These are phyloP conservation scores for Cottus gobio DNA, from an alignment of 2,113 vertebrate genomes.

Conservation along the genomic window DNA sequence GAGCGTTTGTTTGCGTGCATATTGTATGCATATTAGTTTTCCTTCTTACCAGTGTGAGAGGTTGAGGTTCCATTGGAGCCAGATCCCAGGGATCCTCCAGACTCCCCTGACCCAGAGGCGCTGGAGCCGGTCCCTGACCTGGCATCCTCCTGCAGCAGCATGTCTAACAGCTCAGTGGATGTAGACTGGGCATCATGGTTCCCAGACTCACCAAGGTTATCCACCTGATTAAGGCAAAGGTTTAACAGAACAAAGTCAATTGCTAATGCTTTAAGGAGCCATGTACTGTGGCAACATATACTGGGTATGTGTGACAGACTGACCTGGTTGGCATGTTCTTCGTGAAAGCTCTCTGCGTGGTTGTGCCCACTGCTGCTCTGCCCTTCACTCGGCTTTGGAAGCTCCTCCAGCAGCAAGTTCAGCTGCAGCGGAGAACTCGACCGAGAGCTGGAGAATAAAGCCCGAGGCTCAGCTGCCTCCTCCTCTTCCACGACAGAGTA, in stretches of 20 bases:
- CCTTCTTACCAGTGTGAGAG: constrained; percentile 78
- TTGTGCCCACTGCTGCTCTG: constrained; percentile 62
- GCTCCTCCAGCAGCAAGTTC: constrained; percentile 88
- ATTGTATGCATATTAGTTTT: neutral
- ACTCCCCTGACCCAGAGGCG: constrained; percentile 81
- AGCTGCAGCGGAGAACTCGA: constrained; percentile 91
- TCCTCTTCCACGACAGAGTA: constrained; percentile 68
- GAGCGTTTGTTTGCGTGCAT: neutral
- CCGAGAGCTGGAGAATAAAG: constrained; percentile 82
- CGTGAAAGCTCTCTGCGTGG: constrained; percentile 70
- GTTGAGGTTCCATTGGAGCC: constrained; percentile 80
- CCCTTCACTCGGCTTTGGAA: constrained; percentile 78
- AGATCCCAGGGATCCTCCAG: constrained; percentile 75
- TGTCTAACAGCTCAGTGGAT: constrained; percentile 77
- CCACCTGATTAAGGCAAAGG: constrained; percentile 70
- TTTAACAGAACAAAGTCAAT: neutral
- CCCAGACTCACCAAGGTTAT: constrained; percentile 64
- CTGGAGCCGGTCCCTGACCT: constrained; percentile 82
- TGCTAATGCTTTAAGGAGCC: neutral
- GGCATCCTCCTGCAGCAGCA: constrained; percentile 76
- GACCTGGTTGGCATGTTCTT: constrained; percentile 69
- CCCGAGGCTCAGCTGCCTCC: constrained; percentile 54
- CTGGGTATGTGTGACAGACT: constrained; percentile 11
- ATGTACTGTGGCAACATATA: neutral
- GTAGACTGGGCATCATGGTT: constrained; percentile 77